Evolutionary conservation across 2,888 invertebrate species (phyloP), one percentile per base, ranked within the genome.

Genomic region (Drosophila picticornis): DNA sequence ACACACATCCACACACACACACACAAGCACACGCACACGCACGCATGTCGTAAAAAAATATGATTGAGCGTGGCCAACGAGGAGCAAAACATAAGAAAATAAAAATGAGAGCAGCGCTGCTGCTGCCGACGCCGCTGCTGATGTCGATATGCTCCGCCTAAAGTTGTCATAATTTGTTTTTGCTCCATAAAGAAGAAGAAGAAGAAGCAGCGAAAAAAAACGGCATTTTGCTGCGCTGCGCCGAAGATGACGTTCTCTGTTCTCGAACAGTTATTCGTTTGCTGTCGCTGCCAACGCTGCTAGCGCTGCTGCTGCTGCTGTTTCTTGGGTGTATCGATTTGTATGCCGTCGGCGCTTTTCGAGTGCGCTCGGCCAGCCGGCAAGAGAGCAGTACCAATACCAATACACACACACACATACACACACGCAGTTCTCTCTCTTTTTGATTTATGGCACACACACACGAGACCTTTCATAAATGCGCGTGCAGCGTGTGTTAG

Each of bases 131-230:
- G 65, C 60, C 58, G 22, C 68, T n/a, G 55, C 10, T 34, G 51
- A 51, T 50, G 63, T 31, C 65, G 64, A 78, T 91, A 90, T 90
- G 93, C 93, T 92, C 93, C 93, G 93, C 93, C 93, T 93, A 92
- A 92, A 89, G 92, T 92, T 93, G 93, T 93, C 93, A 93, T 93
- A 93, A 93, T 92, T 92, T 89, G 83, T 83, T 79, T 81, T 83
- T 90, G 83, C 81, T 77, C 77, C 81, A 66, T 27, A 27, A 55
- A 27, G n/a, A 36, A 53, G 52, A 52, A 53, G 31, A 52, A 25
- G 27, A 27, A 36, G 55, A 3, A 36, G 25, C 58, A 56, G 51
- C 55, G 60, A 72, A 72, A 72, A 66, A 68, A 68, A 67, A 64
- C 57, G 46, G 53, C 32, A 31, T 40, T 16, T 52, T 55, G 61